phyloP scores from a whole-genome alignment of 2,113 vertebrate genomes.

The Odobenus rosmarus region DNA sequence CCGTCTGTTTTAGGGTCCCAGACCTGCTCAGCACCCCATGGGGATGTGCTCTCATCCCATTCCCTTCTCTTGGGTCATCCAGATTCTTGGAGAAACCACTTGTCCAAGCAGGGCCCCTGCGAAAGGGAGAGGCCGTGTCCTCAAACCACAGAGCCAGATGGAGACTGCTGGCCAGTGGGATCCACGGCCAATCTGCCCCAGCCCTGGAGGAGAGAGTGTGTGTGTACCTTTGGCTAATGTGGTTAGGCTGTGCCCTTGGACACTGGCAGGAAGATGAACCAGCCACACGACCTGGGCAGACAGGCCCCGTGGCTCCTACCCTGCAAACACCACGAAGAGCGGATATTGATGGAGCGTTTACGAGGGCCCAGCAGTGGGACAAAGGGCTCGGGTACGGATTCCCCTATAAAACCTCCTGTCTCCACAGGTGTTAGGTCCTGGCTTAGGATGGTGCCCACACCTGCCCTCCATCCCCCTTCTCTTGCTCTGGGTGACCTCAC shows the following conservation, averaged over 20 bases:
- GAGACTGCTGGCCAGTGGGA: not conserved
- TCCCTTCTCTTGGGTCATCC: too few species aligned
- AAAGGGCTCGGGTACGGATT: fast-evolving
- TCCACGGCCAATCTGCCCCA: fast-evolving
- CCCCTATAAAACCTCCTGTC: fast-evolving
- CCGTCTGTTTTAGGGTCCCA: not conserved
- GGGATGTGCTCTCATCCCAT: not conserved
- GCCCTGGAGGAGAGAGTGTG: too few species aligned
- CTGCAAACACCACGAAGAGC: fast-evolving
- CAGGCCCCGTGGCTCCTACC: fast-evolving
- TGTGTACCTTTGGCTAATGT: not conserved
- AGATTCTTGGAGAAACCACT: not conserved
- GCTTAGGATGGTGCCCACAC: not conserved
- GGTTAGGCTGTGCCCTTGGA: not conserved
- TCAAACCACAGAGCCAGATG: not conserved
- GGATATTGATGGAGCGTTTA: fast-evolving
- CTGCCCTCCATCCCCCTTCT: not conserved
- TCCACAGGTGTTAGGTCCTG: fast-evolving
- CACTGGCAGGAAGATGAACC: fast-evolving
- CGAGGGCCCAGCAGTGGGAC: fast-evolving
- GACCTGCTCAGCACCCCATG: fast-evolving
- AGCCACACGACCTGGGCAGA: fast-evolving
- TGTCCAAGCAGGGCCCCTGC: not conserved
- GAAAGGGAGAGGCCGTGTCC: too few species aligned
- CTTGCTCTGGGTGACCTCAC: not conserved